These are phyloP conservation scores for Semibalanus balanoides DNA, from an alignment of 1,140 invertebrate species.

Conservation along the genomic window DNA sequence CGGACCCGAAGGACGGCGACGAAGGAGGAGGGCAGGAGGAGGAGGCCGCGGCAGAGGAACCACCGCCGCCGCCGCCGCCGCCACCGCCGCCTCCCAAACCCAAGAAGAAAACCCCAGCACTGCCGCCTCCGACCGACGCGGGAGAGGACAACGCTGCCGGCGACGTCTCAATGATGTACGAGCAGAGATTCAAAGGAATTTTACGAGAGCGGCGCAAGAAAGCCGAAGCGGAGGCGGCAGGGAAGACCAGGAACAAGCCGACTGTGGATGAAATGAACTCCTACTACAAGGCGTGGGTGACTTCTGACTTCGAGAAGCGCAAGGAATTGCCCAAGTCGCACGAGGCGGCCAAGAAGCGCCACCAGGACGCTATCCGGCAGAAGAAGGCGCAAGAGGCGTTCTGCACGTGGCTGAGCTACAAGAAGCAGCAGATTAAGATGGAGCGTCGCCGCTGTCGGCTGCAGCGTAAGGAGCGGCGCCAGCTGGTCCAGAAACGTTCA, in stretches of 20 bases:
- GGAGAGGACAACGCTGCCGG: not conserved
- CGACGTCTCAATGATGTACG: not conserved
- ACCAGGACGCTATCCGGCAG: not conserved
- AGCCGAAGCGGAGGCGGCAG: not conserved
- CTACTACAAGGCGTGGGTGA: not conserved
- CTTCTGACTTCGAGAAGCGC: not conserved
- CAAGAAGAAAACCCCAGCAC: not conserved
- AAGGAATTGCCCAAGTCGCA: not conserved
- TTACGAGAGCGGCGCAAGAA: not conserved
- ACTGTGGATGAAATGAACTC: not conserved
- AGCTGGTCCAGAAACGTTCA: not conserved
- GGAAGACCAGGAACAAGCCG: not conserved
- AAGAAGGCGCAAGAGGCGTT: not conserved
- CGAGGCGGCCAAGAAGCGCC: not conserved
- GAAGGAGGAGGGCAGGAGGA: not conserved
- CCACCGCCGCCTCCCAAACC: not conserved
- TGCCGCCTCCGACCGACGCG: too few relatives aligned
- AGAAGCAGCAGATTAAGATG: not conserved
- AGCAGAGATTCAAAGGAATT: not conserved
- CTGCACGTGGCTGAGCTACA: not conserved
- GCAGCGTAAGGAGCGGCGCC: not conserved
- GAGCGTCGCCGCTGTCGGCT: not conserved
- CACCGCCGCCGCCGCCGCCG: too few relatives aligned
- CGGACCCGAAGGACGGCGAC: not conserved
- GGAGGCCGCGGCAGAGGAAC: not conserved